These are phyloP conservation scores for Chironomus tentans DNA, from an alignment of 2,888 invertebrate species.

Conservation along the genomic window DNA sequence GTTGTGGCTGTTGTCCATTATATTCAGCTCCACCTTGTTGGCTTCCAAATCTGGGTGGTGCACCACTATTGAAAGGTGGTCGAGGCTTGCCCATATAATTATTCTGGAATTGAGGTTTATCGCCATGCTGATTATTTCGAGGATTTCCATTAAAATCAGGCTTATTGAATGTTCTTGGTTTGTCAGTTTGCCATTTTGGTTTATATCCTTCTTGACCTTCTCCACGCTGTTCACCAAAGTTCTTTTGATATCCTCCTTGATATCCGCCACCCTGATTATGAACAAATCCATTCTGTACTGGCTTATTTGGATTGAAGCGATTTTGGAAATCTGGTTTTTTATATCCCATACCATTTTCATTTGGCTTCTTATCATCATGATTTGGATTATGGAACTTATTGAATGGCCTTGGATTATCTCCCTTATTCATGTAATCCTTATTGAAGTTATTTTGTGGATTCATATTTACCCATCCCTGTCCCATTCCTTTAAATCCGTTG, in stretches of 20 bases:
- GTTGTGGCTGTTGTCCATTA: background rate
- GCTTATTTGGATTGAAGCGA: background rate
- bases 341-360: background rate
- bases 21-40: background rate
- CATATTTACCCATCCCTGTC: constrained; percentile 13
- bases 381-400: constrained; percentile 10
- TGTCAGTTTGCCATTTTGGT: background rate
- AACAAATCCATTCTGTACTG: background rate
- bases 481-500: constrained; percentile 6
- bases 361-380: constrained; percentile 7
- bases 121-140: too few relatives aligned
- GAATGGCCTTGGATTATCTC: constrained; percentile 18
- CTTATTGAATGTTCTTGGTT: constrained; percentile 17
- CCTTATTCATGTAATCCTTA: background rate
- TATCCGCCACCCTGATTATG: background rate
- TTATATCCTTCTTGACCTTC: background rate
- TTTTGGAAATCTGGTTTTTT: background rate
- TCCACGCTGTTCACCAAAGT: background rate
- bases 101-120: constrained; percentile 21
- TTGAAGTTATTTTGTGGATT: background rate
- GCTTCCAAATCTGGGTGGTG: background rate
- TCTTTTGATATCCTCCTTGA: constrained; percentile 21
- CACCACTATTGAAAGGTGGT: background rate
- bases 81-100: constrained; percentile 22
- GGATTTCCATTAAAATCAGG: constrained; percentile 20